These are phyloP conservation scores for Lissonota sp. DNA, from an alignment of 2,888 invertebrate species.

Conservation along the genomic window DNA sequence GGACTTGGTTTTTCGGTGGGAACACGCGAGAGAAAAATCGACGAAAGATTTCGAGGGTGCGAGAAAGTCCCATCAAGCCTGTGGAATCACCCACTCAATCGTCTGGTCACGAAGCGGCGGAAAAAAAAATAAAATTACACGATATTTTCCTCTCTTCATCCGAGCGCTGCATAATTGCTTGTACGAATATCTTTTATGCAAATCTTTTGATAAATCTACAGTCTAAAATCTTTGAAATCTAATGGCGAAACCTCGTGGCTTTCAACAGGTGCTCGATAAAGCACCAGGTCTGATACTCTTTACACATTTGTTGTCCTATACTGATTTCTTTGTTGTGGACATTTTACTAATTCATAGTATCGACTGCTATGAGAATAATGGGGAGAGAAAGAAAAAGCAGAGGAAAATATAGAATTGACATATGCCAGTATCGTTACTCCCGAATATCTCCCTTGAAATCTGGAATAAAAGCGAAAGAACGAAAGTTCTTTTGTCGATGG, in stretches of 20 bases:
- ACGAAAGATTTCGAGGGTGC: conserved; percentile 48
- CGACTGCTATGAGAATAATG: background rate
- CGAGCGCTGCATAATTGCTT: conserved; percentile 43
- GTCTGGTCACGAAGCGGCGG: conserved; percentile 45
- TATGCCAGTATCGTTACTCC: conserved; percentile 2
- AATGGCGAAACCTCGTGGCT: background rate
- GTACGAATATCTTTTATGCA: too few species aligned
- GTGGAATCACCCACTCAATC: conserved; percentile 64
- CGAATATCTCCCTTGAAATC: conserved; percentile 16
- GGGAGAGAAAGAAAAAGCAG: conserved; percentile 7
- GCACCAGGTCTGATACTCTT: too few species aligned
- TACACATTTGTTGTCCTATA: too few species aligned
- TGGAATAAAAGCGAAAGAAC: conserved; percentile 11
- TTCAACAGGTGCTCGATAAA: background rate
- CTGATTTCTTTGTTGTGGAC: too few species aligned
- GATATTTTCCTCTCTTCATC: conserved; percentile 41
- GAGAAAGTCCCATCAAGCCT: conserved; percentile 51
- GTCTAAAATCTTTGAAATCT: too few species aligned
- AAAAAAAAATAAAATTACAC: conserved; percentile 40
- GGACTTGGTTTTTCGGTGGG: conserved; percentile 48
- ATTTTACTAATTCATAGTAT: too few species aligned
- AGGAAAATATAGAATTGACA: conserved; percentile 21
- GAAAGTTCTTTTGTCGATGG: conserved; percentile 42
- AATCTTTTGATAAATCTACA: conserved; percentile 40
- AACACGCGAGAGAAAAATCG: conserved; percentile 52